Evolutionary conservation across 1,140 invertebrate species (phyloP), one percentile per base, ranked within the genome.

Genomic region (Ylistrum balloti): DNA sequence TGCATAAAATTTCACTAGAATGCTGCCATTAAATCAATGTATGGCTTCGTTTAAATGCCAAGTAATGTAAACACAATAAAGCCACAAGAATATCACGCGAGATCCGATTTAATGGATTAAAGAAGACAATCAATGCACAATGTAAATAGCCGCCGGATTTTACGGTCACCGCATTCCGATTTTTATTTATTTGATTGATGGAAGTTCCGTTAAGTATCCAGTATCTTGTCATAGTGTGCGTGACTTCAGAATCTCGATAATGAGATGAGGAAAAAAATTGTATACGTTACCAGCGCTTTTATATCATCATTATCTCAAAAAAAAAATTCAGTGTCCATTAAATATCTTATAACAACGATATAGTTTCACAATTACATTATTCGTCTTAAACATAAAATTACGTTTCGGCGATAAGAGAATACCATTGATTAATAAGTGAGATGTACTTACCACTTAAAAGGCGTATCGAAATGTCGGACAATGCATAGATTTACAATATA

Each of bases 131-230:
- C 56, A 74, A 74, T 74, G 56, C 1, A 45, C 41, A 45, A 17
- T 45, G 56, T 74, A 74, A 28, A 74, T 74, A 17, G 56, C 56
- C n/a, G 56, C 56, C 17, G 56, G n/a, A n/a, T 74, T 74, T 74
- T 74, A 74, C 56, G 56, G 56, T 74, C 56, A 74, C 56, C n/a
- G 56, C 56, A 74, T 74, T 74, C 22, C 22, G 56, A 74, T 74
- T 74, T 74, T 45, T 74, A n/a, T 74, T 74, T 74, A 74, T 74
- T 74, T 74, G 56, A 74, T 74, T n/a, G 56, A 74, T 74, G 17
- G 22, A 28, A n/a, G 56, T 74, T 74, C 56, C 22, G 56, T 28
- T 74, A 74, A 15, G 41, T 45, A 45, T 45, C 41, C 41, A 17
- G 17, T 45, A 45, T 45, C 41, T 45, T 45, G 17, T 45, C 41